Evolutionary conservation across 2,888 invertebrate species (phyloP), one percentile per base, ranked within the genome.

Genomic region (Prenolepis imparis): DNA sequence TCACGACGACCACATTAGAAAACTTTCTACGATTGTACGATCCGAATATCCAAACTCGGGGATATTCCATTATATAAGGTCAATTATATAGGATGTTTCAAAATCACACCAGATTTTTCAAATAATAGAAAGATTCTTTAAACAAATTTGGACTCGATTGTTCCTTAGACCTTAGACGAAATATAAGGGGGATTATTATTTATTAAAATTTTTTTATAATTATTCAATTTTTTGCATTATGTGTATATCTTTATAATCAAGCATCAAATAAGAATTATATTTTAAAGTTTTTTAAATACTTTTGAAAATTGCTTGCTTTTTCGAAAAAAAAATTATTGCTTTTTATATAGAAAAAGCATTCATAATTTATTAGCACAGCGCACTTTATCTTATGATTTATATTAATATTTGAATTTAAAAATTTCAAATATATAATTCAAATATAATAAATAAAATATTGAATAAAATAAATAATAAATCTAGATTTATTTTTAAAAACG

Each of bases 1-100:
- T 64, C 57, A 77, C 75, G 48, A 73, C 73, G 61, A 70, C n/a
- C 48, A 52, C 77, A 15, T 64, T 77, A 63, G 55, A 64, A 64
- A 81, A 75, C 48, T 78, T 78, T 59, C 18, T 12, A 78, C 61
- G 28, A 55, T 73, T 12, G 73, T 39, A 41, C 57, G 15, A 8
- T 55, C 8, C 44, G 32, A 15, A 24, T 70, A 32, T 59, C n/a
- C n/a, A 52, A 52, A 8, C 18, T 24, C 72, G 24, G 12, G 18
- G 32, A 59, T 24, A 36, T 70, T 44, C 6, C 24, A n/a, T 12
- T n/a, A 36, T 8, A 36, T 59, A 18, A 41, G 21, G 21, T 12
- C 59, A 44, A 36, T 61, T 52, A n/a, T 52, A n/a, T 52, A 52
- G 8, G 8, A 18, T 48, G 48, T 52, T 8, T 2, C 8, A 52